phyloP scores from a whole-genome alignment of 2,888 invertebrate genomes.

The Macaria notata region DNA sequence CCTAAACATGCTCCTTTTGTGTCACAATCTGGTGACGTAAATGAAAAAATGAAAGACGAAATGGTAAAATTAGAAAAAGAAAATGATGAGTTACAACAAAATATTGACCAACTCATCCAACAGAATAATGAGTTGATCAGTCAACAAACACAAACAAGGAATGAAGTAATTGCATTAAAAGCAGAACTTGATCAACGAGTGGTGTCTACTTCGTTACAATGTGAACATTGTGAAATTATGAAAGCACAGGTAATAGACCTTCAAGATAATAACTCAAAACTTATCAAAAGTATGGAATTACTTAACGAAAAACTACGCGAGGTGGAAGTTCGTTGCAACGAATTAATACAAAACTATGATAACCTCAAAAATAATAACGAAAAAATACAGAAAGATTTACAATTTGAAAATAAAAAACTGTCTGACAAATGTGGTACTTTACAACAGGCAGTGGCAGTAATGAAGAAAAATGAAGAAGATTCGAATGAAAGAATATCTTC shows the following conservation, averaged over 20 bases:
- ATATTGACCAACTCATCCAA: constrained; percentile 57
- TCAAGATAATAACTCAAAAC: constrained; percentile 40
- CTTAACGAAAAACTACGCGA: constrained; percentile 41
- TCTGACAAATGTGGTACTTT: constrained; percentile 39
- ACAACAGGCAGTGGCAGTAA: constrained; percentile 41
- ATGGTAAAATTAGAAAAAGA: constrained; percentile 69
- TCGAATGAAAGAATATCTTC: constrained; percentile 40
- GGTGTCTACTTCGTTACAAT: constrained; percentile 28
- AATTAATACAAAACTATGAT: constrained; percentile 43
- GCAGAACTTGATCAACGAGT: constrained; percentile 48
- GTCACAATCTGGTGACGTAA: constrained; percentile 25
- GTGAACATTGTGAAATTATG: constrained; percentile 48
- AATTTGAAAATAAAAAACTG: constrained; percentile 39
- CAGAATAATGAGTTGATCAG: constrained; percentile 57
- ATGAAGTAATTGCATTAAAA: constrained; percentile 54
- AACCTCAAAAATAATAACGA: constrained; percentile 44
- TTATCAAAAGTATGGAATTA: constrained; percentile 38
- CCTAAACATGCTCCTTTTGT: constrained; percentile 37
- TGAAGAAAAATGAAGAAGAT: constrained; percentile 44
- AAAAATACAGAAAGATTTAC: constrained; percentile 44
- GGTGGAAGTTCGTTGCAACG: constrained; percentile 42
- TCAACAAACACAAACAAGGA: constrained; percentile 50
- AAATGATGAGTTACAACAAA: constrained; percentile 68
- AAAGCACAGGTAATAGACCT: constrained; percentile 50
- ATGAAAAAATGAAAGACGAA: constrained; percentile 50